Evolutionary conservation across 2,797 vertebrate species (phyloP).

Genomic region (Crax fasciolata): DNA sequence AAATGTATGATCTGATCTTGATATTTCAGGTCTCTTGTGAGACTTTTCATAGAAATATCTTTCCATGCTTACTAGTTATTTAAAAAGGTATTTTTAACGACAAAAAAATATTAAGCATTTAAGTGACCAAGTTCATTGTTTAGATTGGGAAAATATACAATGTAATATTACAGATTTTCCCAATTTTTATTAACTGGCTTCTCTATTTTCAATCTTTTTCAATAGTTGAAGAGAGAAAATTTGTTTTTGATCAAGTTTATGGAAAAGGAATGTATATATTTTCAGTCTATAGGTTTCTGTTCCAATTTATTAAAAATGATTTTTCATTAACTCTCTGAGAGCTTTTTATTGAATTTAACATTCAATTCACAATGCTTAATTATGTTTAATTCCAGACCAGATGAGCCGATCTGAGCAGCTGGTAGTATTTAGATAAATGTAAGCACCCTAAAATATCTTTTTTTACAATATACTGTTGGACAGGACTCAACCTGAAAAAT

Average conservation of each 20-base stretch:
- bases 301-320: background rate
- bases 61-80: background rate
- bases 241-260: background rate
- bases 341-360: slow-evolving; percentile 29
- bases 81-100: background rate
- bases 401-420: background rate
- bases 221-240: background rate
- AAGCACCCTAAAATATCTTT: background rate
- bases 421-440: background rate
- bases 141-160: background rate
- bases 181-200: background rate
- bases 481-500: background rate
- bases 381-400: background rate
- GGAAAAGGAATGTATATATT: background rate
- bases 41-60: background rate
- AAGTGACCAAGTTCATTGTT: background rate
- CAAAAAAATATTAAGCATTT: background rate
- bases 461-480: background rate
- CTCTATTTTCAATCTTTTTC: background rate
- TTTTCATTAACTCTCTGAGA: slow-evolving; percentile 7
- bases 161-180: background rate
- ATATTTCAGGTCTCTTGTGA: background rate
- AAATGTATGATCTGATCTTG: background rate
- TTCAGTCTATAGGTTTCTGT: background rate
- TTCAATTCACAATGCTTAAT: slow-evolving; percentile 13